A percentile compares a stretch with the other conserved stretches of the same genome.
Evolutionary conservation across 1,140 invertebrate species (phyloP).

Genomic region (Procambarus virginalis): DNA sequence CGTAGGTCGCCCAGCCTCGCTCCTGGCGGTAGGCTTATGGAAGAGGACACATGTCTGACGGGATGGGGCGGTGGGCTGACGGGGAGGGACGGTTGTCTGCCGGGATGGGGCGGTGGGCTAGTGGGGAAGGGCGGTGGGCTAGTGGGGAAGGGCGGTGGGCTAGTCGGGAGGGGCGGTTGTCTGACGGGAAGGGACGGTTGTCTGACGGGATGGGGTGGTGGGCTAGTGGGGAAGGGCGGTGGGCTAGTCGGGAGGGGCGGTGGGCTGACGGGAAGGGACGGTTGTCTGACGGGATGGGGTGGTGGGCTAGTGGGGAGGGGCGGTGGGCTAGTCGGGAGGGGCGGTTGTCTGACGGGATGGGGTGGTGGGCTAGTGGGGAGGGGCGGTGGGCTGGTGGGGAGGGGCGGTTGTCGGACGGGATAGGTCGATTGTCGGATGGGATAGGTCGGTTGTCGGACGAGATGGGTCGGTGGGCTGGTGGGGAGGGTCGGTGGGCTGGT

Average conservation of each 20-base stretch:
- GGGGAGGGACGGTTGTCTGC: too few species aligned
- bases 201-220: neutral
- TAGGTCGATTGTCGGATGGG: too few species aligned
- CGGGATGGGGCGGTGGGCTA: too few species aligned
- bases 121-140: neutral
- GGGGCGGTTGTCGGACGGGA: slow-evolving; percentile 18
- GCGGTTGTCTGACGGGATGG: neutral
- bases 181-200: neutral
- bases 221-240: neutral
- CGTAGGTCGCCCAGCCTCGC: too few species aligned
- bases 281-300: neutral
- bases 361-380: neutral
- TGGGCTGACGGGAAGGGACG: neutral
- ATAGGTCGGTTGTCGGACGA: neutral
- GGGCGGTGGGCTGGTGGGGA: slow-evolving; percentile 1
- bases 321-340: neutral
- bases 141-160: neutral
- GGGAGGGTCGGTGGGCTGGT: neutral
- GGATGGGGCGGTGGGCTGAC: too few species aligned
- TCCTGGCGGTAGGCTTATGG: too few species aligned
- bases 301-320: neutral
- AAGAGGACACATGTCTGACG: too few species aligned
- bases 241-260: neutral
- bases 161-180: neutral
- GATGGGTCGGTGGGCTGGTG: slow-evolving; percentile 11